A percentile compares a stretch with the other conserved stretches of the same genome.
Conservation (phyloP, 2,113 vertebrate genomes). For the human region DNA sequence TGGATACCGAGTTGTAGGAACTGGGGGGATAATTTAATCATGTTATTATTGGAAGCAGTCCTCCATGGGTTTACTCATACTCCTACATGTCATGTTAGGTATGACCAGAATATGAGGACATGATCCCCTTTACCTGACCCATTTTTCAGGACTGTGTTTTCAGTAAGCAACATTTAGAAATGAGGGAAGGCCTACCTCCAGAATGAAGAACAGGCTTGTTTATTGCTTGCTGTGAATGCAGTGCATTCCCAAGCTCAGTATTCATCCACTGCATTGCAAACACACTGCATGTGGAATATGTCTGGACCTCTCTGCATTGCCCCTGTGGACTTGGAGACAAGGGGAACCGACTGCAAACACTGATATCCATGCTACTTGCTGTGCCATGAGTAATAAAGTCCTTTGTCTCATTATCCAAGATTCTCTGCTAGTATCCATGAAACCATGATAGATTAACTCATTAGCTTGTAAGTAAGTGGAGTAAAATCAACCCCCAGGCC, state of each 20-base stretch:
- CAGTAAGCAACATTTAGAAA: neutral
- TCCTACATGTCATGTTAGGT: neutral
- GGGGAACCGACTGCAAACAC: neutral
- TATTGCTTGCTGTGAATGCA: neutral
- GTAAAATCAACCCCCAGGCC: neutral
- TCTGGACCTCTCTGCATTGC: neutral
- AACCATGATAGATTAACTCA: neutral
- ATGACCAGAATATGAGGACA: neutral
- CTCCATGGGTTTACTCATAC: neutral
- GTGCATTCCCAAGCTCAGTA: neutral
- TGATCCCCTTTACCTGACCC: neutral
- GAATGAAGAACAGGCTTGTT: neutral
- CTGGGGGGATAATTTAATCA: neutral
- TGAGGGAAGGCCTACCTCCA: neutral
- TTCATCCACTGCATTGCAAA: neutral
- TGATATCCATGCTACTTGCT: neutral
- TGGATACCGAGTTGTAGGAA: neutral
- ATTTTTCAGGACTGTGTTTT: neutral
- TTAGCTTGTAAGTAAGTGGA: neutral
- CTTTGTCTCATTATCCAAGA: neutral
- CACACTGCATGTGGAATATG: fast-evolving
- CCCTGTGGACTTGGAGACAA: neutral
- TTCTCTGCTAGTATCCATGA: neutral
- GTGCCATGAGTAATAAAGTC: neutral
- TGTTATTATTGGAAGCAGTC: neutral